Evolutionary conservation across 2,888 invertebrate genomes (phyloP), one percentile per base, ranked within the genome.

Genomic region (Disparrhopalites patrizii): DNA sequence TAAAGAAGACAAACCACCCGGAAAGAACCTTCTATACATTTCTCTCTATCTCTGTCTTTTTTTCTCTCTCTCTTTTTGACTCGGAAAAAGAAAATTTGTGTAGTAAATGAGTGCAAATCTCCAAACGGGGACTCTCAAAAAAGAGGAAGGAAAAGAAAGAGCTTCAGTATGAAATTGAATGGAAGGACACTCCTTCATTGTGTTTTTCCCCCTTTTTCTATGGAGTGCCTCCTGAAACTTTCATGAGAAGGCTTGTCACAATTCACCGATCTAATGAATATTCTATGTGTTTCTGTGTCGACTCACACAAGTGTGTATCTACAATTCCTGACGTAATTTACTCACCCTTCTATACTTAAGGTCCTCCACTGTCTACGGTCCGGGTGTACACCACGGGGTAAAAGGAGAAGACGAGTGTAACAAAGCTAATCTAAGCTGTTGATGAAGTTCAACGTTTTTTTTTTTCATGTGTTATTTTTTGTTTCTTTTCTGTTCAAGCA

Each of bases 201-300:
- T 64, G 64, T 64, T 64, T 64, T 47, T n/a, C n/a, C n/a, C n/a
- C 56, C 13, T 56, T 64, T 64, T 62, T 40, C 61, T 61, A n/a
- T n/a, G 43, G 64, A 64, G 64, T 64, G 64, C 50, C 64, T 64
- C 47, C 57, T 64, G 64, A 64, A 64, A 64, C 40, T 64, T 64
- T 64, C 64, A 64, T 64, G 64, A 64, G 56, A 55, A 33, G 64
- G 56, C 51, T 33, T 50, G 50, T 64, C 64, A 47, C 56, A 64
- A 64, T 50, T 64, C 64, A 55, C 56, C 56, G 43, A 64, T 56
- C 64, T 64, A 64, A 64, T 64, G 64, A 64, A 64, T 64, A 64
- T 64, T 64, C 64, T 64, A 64, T 64, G 62, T 40, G 43, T 31
- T 47, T 50, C 64, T 47, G 31, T 56, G 38, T 36, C 36, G 50